A percentile compares a stretch with the other conserved stretches of the same genome.
These are phyloP conservation scores for Liasis olivaceus DNA, from an alignment of 2,797 vertebrate species.

Conservation along the genomic window DNA sequence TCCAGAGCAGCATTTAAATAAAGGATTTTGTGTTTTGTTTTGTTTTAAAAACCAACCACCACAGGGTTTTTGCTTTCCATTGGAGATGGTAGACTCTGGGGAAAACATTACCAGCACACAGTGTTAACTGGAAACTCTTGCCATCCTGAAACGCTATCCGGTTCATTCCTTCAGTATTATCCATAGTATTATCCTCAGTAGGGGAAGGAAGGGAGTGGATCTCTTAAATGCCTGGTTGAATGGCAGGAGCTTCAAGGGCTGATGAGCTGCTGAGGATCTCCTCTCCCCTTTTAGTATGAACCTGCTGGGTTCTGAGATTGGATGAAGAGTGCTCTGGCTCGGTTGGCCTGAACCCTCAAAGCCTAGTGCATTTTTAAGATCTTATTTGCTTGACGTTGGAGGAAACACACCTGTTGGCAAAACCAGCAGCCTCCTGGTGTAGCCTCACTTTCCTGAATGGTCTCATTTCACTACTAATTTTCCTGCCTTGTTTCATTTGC, in stretches of 20 bases:
- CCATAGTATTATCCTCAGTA: neutral
- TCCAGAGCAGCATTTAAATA: neutral
- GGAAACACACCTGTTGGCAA: neutral
- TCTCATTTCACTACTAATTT: neutral
- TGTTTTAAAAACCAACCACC: neutral
- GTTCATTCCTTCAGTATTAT: neutral
- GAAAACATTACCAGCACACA: neutral
- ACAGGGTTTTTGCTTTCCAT: neutral
- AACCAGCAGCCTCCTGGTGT: neutral
- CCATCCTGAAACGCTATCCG: neutral
- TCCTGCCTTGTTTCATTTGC: neutral
- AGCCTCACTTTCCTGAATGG: neutral
- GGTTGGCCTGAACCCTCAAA: neutral
- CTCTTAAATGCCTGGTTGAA: neutral
- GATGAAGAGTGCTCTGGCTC: neutral
- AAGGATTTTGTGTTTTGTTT: neutral
- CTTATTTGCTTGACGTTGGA: neutral
- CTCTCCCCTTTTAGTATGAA: neutral
- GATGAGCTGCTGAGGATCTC: no score
- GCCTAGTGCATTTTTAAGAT: neutral
- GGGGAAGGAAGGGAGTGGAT: neutral
- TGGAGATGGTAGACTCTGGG: neutral
- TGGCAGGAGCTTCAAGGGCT: no score
- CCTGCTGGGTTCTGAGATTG: neutral
- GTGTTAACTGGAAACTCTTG: neutral